Base-by-base conservation (phyloP, 2,888 invertebrate species). In the Lordiphosa andalusiaca region DNA sequence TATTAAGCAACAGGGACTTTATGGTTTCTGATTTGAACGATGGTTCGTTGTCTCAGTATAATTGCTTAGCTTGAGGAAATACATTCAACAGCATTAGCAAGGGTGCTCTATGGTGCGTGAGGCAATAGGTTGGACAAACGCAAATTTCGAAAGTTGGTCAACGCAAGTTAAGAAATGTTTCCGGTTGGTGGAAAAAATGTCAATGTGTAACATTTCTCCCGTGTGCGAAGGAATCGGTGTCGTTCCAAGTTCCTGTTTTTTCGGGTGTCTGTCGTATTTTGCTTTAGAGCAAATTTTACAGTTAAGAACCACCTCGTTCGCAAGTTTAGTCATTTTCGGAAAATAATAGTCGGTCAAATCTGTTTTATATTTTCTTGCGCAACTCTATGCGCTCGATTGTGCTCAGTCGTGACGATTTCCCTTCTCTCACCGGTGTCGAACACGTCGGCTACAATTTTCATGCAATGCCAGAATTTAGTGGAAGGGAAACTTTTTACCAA, bases 321-420 rank as follows among this genome's bases (percentile, higher is more conserved):
- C 39, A 5, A 55, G 30, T 6, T 42, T 52, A 4, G 35, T 39
- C 60, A 64, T 59, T 40, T 59, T 62, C 16, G 63, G 60, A 36
- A 70, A 66, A 13, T 49, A 68, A 50, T 70, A 67, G 13, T 65
- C 54, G 0, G 37, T n/a, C 4, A 53, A 10, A 63, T 39, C 37
- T 60, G 47, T 37, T 68, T 61, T 1, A 58, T 40, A 36, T 61
- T 65, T 10, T 61, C 61, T 10, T 65, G 62, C 0, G 46, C 57
- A 0, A 57, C 57, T 19, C 57, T 57, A 30, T 61, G 58, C 0
- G 67, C 68, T 9, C 65, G 38, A 16, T n/a, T 33, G n/a, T 6
- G 33, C 16, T 16, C 16, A 16, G 16, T 16, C 16, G 16, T 16
- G 2, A 46, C 7, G 2, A 56, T 56, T 40, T 56, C 44, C 16